Base-by-base conservation (phyloP, 2,888 invertebrate genomes). In the Agrochola lota region DNA sequence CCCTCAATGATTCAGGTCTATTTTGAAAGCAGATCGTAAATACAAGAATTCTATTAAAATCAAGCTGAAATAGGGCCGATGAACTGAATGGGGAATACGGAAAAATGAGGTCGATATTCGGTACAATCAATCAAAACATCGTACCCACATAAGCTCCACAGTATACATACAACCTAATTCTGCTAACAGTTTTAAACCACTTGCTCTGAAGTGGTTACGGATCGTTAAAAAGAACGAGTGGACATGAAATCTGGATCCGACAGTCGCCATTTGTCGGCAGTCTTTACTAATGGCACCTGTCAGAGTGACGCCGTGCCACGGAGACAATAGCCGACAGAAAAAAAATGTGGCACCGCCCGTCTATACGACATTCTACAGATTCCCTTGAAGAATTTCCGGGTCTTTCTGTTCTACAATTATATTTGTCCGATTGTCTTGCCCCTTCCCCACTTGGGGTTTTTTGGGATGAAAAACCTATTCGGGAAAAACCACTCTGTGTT, bases 211-310 rank as follows among this genome's bases (percentile, higher is more conserved):
- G 62, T 64, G 35, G 63, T 74, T 75, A 81, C 75, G 72, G 74
- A 81, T 80, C 68, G 63, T 79, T 82, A 74, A 86, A 81, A 81
- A 80, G 66, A 84, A 78, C 78, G 60, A 84, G 84, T 83, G 79
- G 71, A 74, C 85, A 87, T 85, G 89, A 89, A 86, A 90, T 90
- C 90, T 87, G 87, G 87, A 86, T 87, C 85, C 88, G 92, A 91
- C 92, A 90, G 89, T 79, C 85, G 86, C 89, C 90, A 93, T 94
- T 93, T 92, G 91, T 93, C 90, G 89, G 23, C 86, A 88, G 89
- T 92, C 91, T 90, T 89, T 90, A 91, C 92, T 91, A 94, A 94
- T 94, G 90, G 87, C 90, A 87, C 90, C 93, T 95, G 94, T 94
- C 93, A 92, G 88, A 89, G 72, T 88, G 90, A 89, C 89, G 85